Conservation (phyloP, 92 coral and sea anemone genomes). For the Pocillopora meandrina region DNA sequence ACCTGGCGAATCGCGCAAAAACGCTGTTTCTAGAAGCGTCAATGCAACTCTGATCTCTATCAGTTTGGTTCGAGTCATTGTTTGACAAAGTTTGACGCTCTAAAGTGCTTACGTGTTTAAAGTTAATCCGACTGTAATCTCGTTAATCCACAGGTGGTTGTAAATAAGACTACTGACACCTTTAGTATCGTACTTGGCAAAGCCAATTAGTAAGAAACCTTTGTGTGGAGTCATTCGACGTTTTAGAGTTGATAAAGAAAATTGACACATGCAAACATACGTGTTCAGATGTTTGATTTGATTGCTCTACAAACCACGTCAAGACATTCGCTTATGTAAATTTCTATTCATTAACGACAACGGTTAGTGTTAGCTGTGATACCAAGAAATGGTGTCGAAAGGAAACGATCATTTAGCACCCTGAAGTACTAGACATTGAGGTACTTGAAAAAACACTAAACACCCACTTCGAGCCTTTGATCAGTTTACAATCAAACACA, state of each 20-base stretch:
- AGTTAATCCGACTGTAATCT: neutral
- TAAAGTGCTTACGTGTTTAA: neutral
- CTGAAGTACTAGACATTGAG: neutral
- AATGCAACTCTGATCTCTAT: neutral
- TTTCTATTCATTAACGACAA: neutral
- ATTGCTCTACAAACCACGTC: constrained; percentile 9
- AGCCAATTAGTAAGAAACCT: constrained; percentile 4
- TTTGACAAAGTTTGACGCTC: neutral
- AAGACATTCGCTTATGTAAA: constrained; percentile 26
- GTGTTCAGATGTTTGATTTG: constrained; percentile 18
- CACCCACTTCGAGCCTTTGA: constrained; percentile 2
- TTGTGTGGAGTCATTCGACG: constrained; percentile 21
- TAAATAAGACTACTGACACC: constrained; percentile 25
- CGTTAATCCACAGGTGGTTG: constrained; percentile 23
- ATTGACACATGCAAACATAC: constrained; percentile 10
- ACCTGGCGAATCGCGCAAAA: neutral
- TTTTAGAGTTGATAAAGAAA: neutral
- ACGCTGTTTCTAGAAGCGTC: neutral
- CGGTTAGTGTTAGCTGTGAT: neutral
- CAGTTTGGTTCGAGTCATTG: neutral
- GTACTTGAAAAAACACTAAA: constrained; percentile 5
- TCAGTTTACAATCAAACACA: neutral
- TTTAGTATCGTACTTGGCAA: neutral
- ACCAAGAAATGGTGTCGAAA: neutral
- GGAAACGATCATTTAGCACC: too few species aligned